These are phyloP conservation scores for Gerris buenoi DNA, from an alignment of 1,140 invertebrate species.

Conservation along the genomic window DNA sequence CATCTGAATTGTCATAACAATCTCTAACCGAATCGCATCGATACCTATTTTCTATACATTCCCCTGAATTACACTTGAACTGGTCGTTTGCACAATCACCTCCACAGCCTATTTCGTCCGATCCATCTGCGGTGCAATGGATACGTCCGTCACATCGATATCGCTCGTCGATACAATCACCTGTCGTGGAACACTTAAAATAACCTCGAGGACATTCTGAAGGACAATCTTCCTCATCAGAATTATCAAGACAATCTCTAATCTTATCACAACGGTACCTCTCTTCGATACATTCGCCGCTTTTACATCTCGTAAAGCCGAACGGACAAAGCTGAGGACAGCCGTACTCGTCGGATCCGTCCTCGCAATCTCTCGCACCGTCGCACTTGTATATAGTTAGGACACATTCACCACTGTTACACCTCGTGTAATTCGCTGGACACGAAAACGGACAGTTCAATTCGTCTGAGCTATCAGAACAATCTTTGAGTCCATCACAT, in stretches of 20 bases:
- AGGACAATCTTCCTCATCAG: background rate
- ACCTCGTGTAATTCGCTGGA: slow-evolving; percentile 11
- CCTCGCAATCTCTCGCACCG: slow-evolving; percentile 43
- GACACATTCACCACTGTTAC: slow-evolving; percentile 41
- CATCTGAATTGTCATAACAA: background rate
- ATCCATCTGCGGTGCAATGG: slow-evolving; percentile 67
- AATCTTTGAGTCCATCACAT: slow-evolving; percentile 42
- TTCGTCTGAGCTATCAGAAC: slow-evolving; percentile 33
- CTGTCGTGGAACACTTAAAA: slow-evolving; percentile 11
- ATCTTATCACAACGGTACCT: background rate
- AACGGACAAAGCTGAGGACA: slow-evolving; percentile 31
- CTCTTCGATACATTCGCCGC: background rate
- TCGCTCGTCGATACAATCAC: slow-evolving; percentile 47
- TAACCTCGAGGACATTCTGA: background rate
- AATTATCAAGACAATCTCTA: background rate
- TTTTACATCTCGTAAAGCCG: background rate
- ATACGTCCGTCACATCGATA: slow-evolving; percentile 82
- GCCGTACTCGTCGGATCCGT: slow-evolving; percentile 52
- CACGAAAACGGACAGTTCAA: slow-evolving; percentile 24
- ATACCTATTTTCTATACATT: background rate
- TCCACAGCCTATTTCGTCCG: slow-evolving; percentile 49
- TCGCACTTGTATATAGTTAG: slow-evolving; percentile 40
- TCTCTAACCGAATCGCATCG: background rate
- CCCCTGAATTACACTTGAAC: background rate
- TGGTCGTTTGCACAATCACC: background rate